These are phyloP conservation scores for Trilocha varians DNA, from an alignment of 2,888 invertebrate species.

Conservation along the genomic window DNA sequence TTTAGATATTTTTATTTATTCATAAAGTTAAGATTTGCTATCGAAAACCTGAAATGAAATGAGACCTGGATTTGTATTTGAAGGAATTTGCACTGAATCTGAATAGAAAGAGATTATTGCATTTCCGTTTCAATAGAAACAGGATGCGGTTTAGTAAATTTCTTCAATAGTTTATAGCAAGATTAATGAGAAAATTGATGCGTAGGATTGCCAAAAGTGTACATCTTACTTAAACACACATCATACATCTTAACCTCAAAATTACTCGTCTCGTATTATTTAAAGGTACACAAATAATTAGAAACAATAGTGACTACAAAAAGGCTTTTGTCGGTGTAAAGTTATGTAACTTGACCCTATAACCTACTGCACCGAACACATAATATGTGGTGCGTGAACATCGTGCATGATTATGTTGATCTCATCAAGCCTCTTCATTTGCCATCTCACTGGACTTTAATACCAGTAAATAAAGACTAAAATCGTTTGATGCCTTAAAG, in stretches of 20 bases:
- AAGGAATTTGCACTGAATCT: neutral
- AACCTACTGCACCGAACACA: constrained; percentile 49
- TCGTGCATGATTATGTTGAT: constrained; percentile 40
- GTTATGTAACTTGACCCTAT: constrained; percentile 52
- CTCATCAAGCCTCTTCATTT: constrained; percentile 21
- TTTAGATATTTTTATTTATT: constrained; percentile 1
- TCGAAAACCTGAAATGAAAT: neutral
- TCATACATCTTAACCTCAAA: too few species aligned
- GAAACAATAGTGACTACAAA: too few species aligned
- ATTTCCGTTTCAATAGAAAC: too few species aligned
- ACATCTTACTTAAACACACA: too few species aligned
- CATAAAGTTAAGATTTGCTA: constrained; percentile 1
- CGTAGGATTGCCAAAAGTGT: too few species aligned
- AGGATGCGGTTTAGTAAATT: too few species aligned
- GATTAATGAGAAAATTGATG: too few species aligned
- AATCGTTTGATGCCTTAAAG: constrained; percentile 14
- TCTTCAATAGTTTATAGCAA: too few species aligned
- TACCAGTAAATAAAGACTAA: constrained; percentile 14
- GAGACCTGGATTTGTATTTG: neutral
- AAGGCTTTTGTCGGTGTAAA: constrained; percentile 13
- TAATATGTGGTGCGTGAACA: constrained; percentile 59
- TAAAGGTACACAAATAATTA: too few species aligned
- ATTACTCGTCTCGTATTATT: too few species aligned
- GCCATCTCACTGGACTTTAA: constrained; percentile 14
- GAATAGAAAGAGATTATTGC: too few species aligned